A percentile compares a stretch with the other conserved stretches of the same genome.
Conservation (phyloP, 2,888 invertebrate species). For the Pseudolycoriella hygida region DNA sequence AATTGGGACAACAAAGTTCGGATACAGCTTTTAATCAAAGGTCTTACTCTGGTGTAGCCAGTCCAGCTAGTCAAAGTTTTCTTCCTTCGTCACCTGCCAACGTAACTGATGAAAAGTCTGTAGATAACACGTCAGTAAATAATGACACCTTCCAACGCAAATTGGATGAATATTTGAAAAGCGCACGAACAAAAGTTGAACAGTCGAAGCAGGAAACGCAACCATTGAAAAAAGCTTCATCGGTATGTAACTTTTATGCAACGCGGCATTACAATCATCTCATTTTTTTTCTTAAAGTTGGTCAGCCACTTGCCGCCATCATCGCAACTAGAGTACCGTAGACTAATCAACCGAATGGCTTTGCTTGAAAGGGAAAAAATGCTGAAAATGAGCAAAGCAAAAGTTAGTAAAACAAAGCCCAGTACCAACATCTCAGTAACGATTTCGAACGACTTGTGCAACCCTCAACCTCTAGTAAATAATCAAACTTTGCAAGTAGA, state of each 20-base stretch:
- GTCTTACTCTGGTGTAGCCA: not conserved
- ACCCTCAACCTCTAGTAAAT: not conserved
- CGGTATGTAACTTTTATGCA: conserved; percentile 15
- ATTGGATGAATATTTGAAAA: conserved; percentile 20
- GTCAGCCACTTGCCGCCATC: conserved; percentile 26
- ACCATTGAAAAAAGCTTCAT: conserved; percentile 12
- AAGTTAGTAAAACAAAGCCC: not conserved
- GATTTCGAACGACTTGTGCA: not conserved
- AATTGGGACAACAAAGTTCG: not conserved
- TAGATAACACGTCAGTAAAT: not conserved
- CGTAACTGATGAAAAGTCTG: not conserved
- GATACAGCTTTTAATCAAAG: not conserved
- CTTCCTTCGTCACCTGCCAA: not conserved
- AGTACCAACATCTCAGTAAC: not conserved
- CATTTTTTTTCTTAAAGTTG: conserved; percentile 16
- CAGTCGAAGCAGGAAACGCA: conserved; percentile 2
- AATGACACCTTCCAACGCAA: not conserved
- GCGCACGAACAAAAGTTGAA: conserved; percentile 18
- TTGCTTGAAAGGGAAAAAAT: conserved; percentile 21
- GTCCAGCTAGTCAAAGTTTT: not conserved
- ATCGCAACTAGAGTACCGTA: conserved; percentile 25
- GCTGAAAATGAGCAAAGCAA: not conserved
- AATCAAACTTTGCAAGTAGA: too few relatives aligned
- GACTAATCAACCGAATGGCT: conserved; percentile 24
- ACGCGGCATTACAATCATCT: not conserved